Evolutionary conservation across 2,888 invertebrate genomes (phyloP).

Genomic region (Actias luna): DNA sequence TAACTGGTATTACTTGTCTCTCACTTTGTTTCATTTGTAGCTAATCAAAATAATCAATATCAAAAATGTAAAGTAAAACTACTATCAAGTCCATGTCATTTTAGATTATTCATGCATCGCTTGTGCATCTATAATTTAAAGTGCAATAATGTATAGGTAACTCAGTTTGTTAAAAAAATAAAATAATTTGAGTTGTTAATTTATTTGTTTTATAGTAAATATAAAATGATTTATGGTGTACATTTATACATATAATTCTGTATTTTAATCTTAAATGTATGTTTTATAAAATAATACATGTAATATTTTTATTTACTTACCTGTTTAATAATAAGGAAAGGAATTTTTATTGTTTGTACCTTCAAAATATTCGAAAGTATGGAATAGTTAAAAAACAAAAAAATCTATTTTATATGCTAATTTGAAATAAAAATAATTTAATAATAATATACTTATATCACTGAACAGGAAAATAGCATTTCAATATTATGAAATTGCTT

Average conservation of each 20-base stretch:
- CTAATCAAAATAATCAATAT: too few relatives aligned
- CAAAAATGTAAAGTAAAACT: too few relatives aligned
- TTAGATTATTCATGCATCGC: too few relatives aligned
- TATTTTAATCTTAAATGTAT: background rate
- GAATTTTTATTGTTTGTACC: background rate
- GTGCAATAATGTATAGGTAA: too few relatives aligned
- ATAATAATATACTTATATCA: background rate
- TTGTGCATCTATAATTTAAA: too few relatives aligned
- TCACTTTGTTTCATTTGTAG: too few relatives aligned
- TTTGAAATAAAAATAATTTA: background rate
- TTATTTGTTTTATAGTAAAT: too few relatives aligned
- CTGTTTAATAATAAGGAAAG: background rate
- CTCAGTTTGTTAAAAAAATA: too few relatives aligned
- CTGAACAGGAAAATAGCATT: background rate
- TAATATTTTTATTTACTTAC: background rate
- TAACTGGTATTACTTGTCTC: too few relatives aligned
- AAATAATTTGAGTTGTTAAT: too few relatives aligned
- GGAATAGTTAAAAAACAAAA: background rate
- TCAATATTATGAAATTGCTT: background rate
- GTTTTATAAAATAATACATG: background rate
- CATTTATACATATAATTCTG: background rate
- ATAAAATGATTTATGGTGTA: too few relatives aligned
- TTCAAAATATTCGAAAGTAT: background rate
- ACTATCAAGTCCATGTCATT: too few relatives aligned
- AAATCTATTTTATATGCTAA: background rate